Percentiles rank a stretch among this genome's conserved stretches.
These are phyloP conservation scores for Lumbricus terrestris DNA, from an alignment of 2,888 invertebrate genomes.

Conservation along the genomic window DNA sequence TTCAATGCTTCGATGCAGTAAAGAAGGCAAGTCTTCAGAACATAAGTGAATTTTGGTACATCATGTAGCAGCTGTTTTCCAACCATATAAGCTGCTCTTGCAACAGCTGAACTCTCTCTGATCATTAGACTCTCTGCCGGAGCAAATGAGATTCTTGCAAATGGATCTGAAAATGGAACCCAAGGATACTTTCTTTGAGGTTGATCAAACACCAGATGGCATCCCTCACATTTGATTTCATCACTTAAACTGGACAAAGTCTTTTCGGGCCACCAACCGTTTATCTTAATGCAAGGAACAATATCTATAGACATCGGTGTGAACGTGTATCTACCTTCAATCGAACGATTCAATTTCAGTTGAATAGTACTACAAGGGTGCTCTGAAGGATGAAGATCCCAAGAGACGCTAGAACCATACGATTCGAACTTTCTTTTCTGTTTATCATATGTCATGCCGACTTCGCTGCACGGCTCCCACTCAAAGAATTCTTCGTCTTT, in stretches of 20 bases:
- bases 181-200: not conserved
- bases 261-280: constrained; percentile 19
- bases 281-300: not conserved
- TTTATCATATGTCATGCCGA: not conserved
- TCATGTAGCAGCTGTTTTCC: not conserved
- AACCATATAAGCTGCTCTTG: not conserved
- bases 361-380: not conserved
- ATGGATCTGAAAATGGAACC: constrained; percentile 6
- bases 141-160: constrained; percentile 9
- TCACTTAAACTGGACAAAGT: not conserved
- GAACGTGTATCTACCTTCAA: not conserved
- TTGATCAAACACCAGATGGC: constrained; percentile 12
- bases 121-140: not conserved
- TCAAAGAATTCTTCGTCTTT: not conserved
- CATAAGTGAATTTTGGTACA: not conserved
- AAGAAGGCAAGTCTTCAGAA: constrained; percentile 6
- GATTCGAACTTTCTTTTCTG: too few relatives aligned
- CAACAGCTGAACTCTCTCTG: not conserved
- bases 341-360: not conserved
- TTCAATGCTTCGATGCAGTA: constrained; percentile 8
- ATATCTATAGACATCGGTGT: not conserved
- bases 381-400: not conserved
- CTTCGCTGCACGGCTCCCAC: not conserved
- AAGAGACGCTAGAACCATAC: too few relatives aligned
- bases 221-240: not conserved